Evolutionary conservation across 2,113 vertebrate species (phyloP), one percentile per base, ranked within the genome.

Genomic region (Phrynosoma blainvillii): DNA sequence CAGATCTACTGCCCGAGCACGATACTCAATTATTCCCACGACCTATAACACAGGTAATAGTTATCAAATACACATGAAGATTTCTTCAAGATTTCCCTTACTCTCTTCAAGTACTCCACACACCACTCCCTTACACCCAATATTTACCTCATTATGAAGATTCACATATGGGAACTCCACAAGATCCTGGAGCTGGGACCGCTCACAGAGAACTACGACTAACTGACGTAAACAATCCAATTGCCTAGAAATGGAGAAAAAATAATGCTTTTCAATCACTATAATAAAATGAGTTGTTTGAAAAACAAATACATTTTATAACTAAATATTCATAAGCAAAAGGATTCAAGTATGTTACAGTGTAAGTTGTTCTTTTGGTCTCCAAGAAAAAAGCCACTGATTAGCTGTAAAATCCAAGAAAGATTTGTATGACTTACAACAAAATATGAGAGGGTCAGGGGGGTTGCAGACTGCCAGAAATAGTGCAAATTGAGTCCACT

Each of bases 221-320:
- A 99, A 96, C 96, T 99, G 98, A 75, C 98, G 97, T 66, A 99
- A 96, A 93, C 99, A 99, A 88, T 99, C 98, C 95, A 99, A 93
- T 94, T 98, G 98, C 96, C 99, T 99, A n/a, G 77, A 2, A 90
- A 0, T 62, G 87, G 32, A 82, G 75, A 78, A n/a, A 70, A 74
- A 20, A 10, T 0, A 20, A 62, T 2, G 9, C 1, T 20, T 65
- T 10, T 59, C 40, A 80, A 85, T 40, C 54, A 76, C 27, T 25
- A 23, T 25, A 32, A 47, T 23, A 52, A 23, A 42, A 1, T 56
- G 21, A 36, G 32, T 42, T 6, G 9, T 75, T 77, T 77, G 16
- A 10, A 65, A 66, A 66, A 77, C 40, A 65, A 81, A 74, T 59
- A 14, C 56, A 40, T n/a, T n/a, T 42, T 87, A 56, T 40, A 74